Base-by-base conservation (phyloP, 2,888 invertebrate species). In the Schrankia costaestrigalis region DNA sequence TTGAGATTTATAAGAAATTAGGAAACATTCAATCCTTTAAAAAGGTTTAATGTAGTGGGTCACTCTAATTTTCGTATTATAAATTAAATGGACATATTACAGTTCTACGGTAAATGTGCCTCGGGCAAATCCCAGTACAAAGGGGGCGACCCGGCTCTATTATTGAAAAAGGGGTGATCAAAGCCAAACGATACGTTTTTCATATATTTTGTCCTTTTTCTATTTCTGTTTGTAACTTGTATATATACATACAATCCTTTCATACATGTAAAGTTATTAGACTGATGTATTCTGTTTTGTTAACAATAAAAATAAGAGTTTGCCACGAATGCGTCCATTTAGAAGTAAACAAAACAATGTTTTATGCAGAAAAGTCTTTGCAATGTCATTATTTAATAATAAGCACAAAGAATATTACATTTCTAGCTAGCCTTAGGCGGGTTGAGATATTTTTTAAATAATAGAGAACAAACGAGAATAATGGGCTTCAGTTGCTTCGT, bases 151-250 rank as follows among this genome's bases (percentile, higher is more conserved):
- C 68, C 66, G 49, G 56, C 68, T 76, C 71, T 76, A 81, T 81
- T 84, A 83, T 84, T 80, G 83, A 80, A 81, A 81, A 81, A 75
- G 80, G 82, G 77, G 73, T 77, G 86, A 82, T 85, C 84, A 84
- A 84, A 84, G 83, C 73, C 70, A 67, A 69, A 66, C 74, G 76
- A 76, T 76, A 80, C 67, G 80, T 75, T 75, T 70, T 71, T 73
- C 68, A 68, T 73, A 73, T 71, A 75, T 72, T 73, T 74, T 75
- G 69, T 59, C 68, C 67, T 63, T 71, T 71, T 76, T 63, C 66
- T 68, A 63, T 74, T 71, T 66, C 65, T 74, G 68, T 79, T 74
- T 78, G 64, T 69, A 62, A 73, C 72, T 71, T 79, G 68, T 74
- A 41, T 39, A 8, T 26, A 29, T 25, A 29, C 12, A 26, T 17